phyloP scores from a whole-genome alignment of 2,113 vertebrate genomes.

The Tachysurus fulvidraco region DNA sequence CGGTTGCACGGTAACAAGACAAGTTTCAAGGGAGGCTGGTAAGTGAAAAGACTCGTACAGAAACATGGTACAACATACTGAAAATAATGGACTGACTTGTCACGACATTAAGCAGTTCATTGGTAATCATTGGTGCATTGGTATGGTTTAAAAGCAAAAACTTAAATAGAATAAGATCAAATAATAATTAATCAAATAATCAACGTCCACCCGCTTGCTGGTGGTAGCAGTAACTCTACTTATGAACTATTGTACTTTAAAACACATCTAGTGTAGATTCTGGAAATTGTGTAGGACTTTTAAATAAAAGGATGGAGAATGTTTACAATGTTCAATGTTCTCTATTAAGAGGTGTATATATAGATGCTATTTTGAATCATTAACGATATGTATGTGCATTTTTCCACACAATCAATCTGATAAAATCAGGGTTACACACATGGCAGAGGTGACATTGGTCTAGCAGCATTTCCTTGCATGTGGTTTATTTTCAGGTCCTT shows the following conservation, averaged over 20 bases:
- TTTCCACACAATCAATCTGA: too few species aligned
- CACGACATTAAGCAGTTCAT: not conserved
- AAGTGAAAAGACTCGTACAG: not conserved
- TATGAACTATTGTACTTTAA: not conserved
- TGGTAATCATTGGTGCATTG: not conserved
- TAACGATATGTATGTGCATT: not conserved
- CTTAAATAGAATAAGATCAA: not conserved
- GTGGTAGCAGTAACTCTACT: not conserved
- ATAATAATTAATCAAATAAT: not conserved
- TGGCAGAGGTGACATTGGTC: slow-evolving; percentile 36
- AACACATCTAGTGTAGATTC: not conserved
- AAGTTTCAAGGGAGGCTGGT: not conserved
- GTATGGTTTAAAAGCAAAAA: not conserved
- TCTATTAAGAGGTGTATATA: not conserved
- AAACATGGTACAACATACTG: not conserved
- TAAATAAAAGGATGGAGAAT: not conserved
- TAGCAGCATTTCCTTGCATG: slow-evolving; percentile 44
- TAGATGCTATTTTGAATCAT: not conserved
- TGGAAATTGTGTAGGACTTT: not conserved
- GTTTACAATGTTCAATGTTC: not conserved
- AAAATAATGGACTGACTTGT: not conserved
- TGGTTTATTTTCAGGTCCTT: slow-evolving; percentile 62
- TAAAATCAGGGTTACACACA: not conserved
- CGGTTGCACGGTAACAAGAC: not conserved
- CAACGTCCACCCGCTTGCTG: not conserved